Evolutionary conservation across 2,797 vertebrate species (phyloP).

Genomic region (Clarias platycephalus): DNA sequence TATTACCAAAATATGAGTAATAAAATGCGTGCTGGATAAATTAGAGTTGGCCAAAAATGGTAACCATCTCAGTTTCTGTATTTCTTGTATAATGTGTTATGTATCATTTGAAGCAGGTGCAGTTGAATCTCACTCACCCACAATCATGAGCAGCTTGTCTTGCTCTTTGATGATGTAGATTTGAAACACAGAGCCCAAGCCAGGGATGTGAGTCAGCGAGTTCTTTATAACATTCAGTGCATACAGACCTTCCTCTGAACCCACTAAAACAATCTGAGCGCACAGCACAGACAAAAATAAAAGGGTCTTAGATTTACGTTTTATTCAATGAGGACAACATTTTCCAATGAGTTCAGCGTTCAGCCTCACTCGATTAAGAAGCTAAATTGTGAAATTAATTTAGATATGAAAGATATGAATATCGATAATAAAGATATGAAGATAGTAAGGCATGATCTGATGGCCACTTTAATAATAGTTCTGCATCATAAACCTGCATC

Average conservation of each 20-base stretch:
- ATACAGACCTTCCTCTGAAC: conserved; percentile 96
- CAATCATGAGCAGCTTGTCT: conserved; percentile 97
- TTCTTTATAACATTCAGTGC: conserved; percentile 97
- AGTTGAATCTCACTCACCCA: conserved; percentile 76
- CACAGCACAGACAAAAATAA: conserved; percentile 20
- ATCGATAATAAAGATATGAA: neutral
- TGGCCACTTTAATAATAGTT: neutral
- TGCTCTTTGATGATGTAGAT: conserved; percentile 97
- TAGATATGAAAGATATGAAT: no score
- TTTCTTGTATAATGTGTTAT: neutral
- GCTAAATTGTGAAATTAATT: neutral
- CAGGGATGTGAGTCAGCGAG: conserved; percentile 93
- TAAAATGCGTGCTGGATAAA: neutral
- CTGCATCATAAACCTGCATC: neutral
- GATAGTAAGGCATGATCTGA: neutral
- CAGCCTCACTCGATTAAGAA: neutral
- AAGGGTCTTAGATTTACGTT: neutral
- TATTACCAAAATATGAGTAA: neutral
- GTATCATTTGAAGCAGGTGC: neutral
- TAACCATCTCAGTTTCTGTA: neutral
- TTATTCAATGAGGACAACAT: neutral
- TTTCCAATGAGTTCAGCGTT: neutral
- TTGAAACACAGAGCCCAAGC: conserved; percentile 95
- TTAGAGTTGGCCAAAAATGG: neutral
- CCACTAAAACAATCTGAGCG: conserved; percentile 91